Conservation (phyloP, 2,797 vertebrate genomes). For the Cyclopterus lumpus region DNA sequence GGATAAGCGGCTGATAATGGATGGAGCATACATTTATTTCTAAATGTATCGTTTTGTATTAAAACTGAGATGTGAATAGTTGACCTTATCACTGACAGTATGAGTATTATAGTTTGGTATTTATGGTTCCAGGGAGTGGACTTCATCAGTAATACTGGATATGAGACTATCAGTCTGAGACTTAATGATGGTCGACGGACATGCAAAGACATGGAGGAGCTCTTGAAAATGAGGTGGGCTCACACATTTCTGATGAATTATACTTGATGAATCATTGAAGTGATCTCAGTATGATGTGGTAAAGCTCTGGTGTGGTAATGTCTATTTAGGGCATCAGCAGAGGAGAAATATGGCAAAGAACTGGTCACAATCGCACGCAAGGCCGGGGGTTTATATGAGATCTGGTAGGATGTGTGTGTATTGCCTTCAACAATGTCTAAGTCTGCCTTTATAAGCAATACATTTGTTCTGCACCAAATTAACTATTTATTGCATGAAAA, state of each 20-base stretch:
- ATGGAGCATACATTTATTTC: neutral
- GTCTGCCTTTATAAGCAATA: neutral
- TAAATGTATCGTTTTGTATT: neutral
- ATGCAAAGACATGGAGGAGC: slow-evolving; percentile 96
- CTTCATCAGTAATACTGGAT: slow-evolving; percentile 89
- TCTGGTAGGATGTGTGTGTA: slow-evolving; percentile 83
- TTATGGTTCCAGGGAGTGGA: slow-evolving; percentile 85
- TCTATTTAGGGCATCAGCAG: slow-evolving; percentile 88
- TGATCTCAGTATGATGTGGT: neutral
- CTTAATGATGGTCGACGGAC: slow-evolving; percentile 91
- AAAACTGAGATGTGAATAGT: neutral
- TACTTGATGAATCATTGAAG: neutral
- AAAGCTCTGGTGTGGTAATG: neutral
- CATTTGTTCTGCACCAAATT: neutral
- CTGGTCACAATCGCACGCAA: slow-evolving; percentile 91
- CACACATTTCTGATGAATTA: neutral
- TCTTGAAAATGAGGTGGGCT: slow-evolving; percentile 92
- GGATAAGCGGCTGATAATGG: too few relatives aligned
- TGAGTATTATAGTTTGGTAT: neutral
- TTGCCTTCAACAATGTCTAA: neutral
- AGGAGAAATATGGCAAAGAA: slow-evolving; percentile 96
- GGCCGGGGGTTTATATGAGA: slow-evolving; percentile 91
- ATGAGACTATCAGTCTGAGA: slow-evolving; percentile 88
- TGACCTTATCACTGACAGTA: neutral
- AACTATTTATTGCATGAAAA: neutral